phyloP scores from a whole-genome alignment of 2,113 vertebrate species.

The Hyaena hyaena region DNA sequence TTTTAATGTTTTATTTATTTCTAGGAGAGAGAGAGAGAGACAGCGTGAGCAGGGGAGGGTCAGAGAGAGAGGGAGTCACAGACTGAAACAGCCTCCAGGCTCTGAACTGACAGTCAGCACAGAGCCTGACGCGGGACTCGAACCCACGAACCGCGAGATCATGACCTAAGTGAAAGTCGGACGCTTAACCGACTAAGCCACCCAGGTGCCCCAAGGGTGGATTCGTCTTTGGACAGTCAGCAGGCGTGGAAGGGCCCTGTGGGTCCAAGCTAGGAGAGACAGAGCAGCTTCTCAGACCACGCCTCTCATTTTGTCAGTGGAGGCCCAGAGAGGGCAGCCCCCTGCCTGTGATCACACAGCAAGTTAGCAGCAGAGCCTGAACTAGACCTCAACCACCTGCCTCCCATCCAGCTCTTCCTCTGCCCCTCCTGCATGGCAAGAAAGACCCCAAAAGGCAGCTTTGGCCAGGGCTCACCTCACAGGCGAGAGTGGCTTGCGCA shows the following conservation, averaged over 20 bases:
- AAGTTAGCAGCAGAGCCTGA: not conserved
- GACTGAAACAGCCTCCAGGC: too few relatives aligned
- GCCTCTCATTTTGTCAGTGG: not conserved
- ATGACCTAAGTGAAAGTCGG: too few relatives aligned
- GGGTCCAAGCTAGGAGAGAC: not conserved
- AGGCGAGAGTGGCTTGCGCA: rapidly evolving
- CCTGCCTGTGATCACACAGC: not conserved
- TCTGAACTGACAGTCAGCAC: too few relatives aligned
- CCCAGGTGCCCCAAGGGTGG: too few relatives aligned
- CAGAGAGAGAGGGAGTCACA: too few relatives aligned
- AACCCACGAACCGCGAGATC: too few relatives aligned
- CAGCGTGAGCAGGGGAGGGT: too few relatives aligned
- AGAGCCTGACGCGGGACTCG: too few relatives aligned
- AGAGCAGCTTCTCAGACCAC: not conserved
- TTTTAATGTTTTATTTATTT: too few relatives aligned
- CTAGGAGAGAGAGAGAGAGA: too few relatives aligned
- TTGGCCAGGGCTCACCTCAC: not conserved
- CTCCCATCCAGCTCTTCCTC: not conserved
- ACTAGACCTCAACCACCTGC: not conserved
- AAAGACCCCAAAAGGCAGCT: not conserved
- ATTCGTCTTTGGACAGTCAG: not conserved
- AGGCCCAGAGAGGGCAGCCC: not conserved
- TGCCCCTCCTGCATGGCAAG: not conserved
- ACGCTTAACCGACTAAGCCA: too few relatives aligned
- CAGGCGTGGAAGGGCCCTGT: not conserved